These are phyloP conservation scores for Coelopa pilipes DNA, from an alignment of 2,888 invertebrate genomes.

Conservation along the genomic window DNA sequence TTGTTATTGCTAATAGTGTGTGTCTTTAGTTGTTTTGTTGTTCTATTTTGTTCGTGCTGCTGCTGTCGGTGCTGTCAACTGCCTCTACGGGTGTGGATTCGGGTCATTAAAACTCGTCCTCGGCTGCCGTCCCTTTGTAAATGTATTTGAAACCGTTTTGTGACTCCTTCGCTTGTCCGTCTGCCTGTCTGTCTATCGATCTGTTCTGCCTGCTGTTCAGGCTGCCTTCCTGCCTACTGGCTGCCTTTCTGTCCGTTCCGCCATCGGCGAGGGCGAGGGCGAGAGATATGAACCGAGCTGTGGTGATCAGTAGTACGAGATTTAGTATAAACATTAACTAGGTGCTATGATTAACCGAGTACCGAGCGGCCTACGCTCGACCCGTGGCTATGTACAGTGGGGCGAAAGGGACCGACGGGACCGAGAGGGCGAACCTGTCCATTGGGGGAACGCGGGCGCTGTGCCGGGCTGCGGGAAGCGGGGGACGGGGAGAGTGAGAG, in stretches of 20 bases:
- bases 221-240: background rate
- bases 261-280: too few relatives aligned
- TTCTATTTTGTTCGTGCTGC: background rate
- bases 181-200: conserved; percentile 39
- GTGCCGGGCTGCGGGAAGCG: background rate
- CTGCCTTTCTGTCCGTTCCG: background rate
- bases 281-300: too few relatives aligned
- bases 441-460: background rate
- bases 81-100: too few relatives aligned
- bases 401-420: background rate
- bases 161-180: conserved; percentile 15
- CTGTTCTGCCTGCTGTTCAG: background rate
- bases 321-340: conserved; percentile 7
- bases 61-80: background rate
- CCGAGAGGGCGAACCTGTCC: background rate
- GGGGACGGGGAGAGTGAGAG: too few relatives aligned
- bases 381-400: conserved; percentile 23
- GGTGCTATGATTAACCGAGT: conserved; percentile 12
- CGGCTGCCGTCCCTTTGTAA: background rate
- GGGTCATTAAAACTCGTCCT: too few relatives aligned
- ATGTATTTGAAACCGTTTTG: conserved; percentile 59
- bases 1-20: conserved; percentile 4
- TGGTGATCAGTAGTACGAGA: too few relatives aligned
- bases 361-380: too few relatives aligned
- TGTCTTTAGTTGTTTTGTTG: background rate